phyloP scores from a whole-genome alignment of 2,797 vertebrate species.

The Malacoraja senta region DNA sequence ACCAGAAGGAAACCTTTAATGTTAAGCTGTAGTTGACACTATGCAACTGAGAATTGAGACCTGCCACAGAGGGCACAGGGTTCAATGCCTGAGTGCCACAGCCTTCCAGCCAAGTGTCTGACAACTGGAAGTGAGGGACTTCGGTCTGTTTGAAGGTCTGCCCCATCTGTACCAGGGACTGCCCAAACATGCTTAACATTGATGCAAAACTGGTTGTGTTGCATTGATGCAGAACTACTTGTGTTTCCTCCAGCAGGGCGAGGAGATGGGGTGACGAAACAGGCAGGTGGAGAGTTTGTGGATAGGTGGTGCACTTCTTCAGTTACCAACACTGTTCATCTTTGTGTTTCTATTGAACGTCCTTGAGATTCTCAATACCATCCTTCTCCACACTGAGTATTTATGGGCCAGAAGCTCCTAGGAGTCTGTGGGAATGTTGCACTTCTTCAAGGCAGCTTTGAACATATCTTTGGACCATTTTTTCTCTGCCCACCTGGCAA shows the following conservation, averaged over 20 bases:
- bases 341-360: no score
- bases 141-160: neutral
- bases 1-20: neutral
- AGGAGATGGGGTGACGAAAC: no score
- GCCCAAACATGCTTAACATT: neutral
- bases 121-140: neutral
- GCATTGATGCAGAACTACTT: neutral
- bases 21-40: neutral
- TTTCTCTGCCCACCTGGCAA: no score
- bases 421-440: no score
- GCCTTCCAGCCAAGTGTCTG: neutral
- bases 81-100: neutral
- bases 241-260: neutral
- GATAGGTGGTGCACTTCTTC: no score
- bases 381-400: no score
- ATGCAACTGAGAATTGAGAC: neutral
- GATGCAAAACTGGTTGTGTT: neutral
- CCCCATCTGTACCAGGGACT: neutral
- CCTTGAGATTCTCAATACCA: no score
- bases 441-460: no score
- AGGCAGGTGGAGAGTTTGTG: no score
- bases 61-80: neutral
- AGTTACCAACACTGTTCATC: no score
- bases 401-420: no score
- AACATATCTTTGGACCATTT: no score